phyloP scores from a whole-genome alignment of 1,140 invertebrate genomes.

The Drosophila subpulchrella region DNA sequence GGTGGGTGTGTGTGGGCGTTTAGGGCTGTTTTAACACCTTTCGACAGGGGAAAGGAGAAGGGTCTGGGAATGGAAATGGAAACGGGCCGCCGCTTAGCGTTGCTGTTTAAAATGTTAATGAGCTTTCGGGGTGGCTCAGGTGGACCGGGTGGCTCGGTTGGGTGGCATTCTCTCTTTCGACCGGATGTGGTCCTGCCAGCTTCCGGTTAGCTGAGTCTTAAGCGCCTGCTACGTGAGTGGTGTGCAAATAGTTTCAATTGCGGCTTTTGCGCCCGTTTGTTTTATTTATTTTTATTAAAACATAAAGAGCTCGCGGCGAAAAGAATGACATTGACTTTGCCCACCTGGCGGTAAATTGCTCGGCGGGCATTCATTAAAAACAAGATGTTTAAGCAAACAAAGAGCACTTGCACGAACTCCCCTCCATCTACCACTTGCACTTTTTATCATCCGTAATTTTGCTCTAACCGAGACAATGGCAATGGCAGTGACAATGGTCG shows the following conservation, averaged over 20 bases:
- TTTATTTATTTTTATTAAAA: constrained; percentile 84
- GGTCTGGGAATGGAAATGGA: constrained; percentile 29
- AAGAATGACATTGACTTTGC: constrained; percentile 80
- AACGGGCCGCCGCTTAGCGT: constrained; percentile 67
- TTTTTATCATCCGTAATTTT: constrained; percentile 69
- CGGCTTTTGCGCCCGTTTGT: constrained; percentile 77
- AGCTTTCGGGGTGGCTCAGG: constrained; percentile 70
- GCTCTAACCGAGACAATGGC: constrained; percentile 31
- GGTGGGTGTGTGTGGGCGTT: constrained; percentile 47
- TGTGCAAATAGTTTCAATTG: constrained; percentile 83
- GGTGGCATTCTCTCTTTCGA: constrained; percentile 16
- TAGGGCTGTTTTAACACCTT: constrained; percentile 81
- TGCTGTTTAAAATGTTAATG: constrained; percentile 83
- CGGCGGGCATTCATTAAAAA: constrained; percentile 69
- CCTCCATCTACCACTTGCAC: constrained; percentile 48
- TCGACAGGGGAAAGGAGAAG: constrained; percentile 27
- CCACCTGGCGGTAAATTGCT: constrained; percentile 79
- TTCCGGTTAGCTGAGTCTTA: constrained; percentile 79
- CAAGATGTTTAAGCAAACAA: constrained; percentile 48
- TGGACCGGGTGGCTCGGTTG: constrained; percentile 17
- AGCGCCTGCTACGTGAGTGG: constrained; percentile 77
- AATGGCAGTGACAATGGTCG: constrained; percentile 35
- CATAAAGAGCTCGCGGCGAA: constrained; percentile 63
- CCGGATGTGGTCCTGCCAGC: constrained; percentile 77
- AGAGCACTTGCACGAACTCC: constrained; percentile 6